A percentile compares a stretch with the other conserved stretches of the same genome.
phyloP scores from a whole-genome alignment of 2,888 invertebrate genomes.

The Mechanitis messenoides region DNA sequence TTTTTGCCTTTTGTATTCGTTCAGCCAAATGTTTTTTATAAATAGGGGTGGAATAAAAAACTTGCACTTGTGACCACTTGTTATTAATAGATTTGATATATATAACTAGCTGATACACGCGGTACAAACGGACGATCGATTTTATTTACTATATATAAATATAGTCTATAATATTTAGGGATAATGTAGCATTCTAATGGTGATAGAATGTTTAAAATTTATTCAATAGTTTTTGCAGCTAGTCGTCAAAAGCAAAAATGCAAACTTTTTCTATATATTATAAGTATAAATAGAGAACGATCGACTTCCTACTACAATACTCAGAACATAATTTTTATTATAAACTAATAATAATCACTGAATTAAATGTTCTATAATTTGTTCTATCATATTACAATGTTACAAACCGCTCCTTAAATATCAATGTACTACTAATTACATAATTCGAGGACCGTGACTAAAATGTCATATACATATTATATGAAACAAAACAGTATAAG shows the following conservation, averaged over 20 bases:
- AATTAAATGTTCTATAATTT: constrained; percentile 34
- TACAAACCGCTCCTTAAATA: constrained; percentile 51
- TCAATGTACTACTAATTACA: constrained; percentile 68
- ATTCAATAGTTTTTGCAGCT: too few species aligned
- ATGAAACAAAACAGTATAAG: constrained; percentile 43
- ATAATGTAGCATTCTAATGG: too few species aligned
- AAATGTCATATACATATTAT: constrained; percentile 49
- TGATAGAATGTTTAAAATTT: too few species aligned
- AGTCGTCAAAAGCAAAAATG: too few species aligned
- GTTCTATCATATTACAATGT: constrained; percentile 32
- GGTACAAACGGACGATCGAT: too few species aligned
- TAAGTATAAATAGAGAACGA: too few species aligned
- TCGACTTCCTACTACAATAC: too few species aligned
- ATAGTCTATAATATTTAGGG: too few species aligned
- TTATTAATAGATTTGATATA: constrained; percentile 44
- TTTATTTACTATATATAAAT: too few species aligned
- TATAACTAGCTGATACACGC: too few species aligned
- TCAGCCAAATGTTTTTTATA: constrained; percentile 70
- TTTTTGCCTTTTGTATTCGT: constrained; percentile 66
- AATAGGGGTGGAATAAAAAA: constrained; percentile 56
- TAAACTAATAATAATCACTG: not conserved
- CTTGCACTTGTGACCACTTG: constrained; percentile 69
- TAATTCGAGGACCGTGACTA: constrained; percentile 69
- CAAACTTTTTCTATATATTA: too few species aligned
- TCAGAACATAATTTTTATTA: constrained; percentile 1